Evolutionary conservation across 2,888 invertebrate genomes (phyloP).

Genomic region (Pomacea canaliculata): DNA sequence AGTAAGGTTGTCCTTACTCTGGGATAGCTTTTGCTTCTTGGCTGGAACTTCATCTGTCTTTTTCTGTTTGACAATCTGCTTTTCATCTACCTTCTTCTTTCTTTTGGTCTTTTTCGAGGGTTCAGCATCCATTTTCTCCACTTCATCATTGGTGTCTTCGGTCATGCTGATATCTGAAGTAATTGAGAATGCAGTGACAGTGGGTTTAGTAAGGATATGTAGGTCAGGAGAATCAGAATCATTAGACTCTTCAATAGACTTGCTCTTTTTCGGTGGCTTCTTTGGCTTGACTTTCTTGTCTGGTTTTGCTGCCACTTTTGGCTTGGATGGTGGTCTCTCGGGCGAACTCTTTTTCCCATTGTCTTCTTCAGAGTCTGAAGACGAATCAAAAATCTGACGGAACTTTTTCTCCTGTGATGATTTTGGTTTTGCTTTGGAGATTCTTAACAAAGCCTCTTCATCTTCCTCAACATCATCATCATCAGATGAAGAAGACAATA

Average conservation of each 20-base stretch:
- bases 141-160: conserved; percentile 38
- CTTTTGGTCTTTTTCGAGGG: conserved; percentile 38
- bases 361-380: conserved; percentile 40
- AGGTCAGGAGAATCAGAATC: conserved; percentile 30
- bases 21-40: conserved; percentile 27
- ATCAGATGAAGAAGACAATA: conserved; percentile 27
- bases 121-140: conserved; percentile 33
- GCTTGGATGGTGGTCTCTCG: conserved; percentile 22
- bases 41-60: conserved; percentile 23
- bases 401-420: conserved; percentile 28
- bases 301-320: conserved; percentile 15
- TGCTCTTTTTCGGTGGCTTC: conserved; percentile 34
- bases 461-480: conserved; percentile 33
- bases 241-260: conserved; percentile 33
- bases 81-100: conserved; percentile 36
- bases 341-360: conserved; percentile 32
- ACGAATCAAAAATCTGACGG: conserved; percentile 41
- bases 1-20: conserved; percentile 17
- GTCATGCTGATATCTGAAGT: conserved; percentile 28
- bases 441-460: conserved; percentile 32
- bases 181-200: neutral
- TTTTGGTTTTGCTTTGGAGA: conserved; percentile 12
- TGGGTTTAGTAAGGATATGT: conserved; percentile 5
- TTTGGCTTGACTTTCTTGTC: conserved; percentile 32
- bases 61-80: conserved; percentile 23